Evolutionary conservation across 1,140 invertebrate species (phyloP).

Genomic region (Drosophila cardini): DNA sequence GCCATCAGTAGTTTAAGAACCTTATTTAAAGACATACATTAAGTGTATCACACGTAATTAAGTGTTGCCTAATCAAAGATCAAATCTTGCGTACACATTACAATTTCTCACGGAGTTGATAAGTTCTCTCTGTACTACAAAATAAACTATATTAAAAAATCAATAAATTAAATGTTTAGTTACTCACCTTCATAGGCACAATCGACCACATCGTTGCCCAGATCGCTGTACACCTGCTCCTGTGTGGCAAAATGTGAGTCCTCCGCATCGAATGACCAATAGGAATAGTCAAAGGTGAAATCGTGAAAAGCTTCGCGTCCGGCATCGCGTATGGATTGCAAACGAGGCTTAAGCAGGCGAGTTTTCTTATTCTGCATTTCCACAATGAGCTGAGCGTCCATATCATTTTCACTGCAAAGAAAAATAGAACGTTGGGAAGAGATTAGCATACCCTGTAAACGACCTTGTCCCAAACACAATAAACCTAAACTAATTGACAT

Average conservation of each 20-base stretch:
- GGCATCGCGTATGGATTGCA: constrained; percentile 84
- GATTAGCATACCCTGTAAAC: constrained; percentile 23
- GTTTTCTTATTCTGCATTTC: constrained; percentile 95
- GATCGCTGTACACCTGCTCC: constrained; percentile 94
- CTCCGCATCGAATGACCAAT: constrained; percentile 92
- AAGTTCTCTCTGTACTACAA: too few relatives aligned
- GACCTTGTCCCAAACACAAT: constrained; percentile 28
- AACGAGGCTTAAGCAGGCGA: constrained; percentile 91
- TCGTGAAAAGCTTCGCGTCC: constrained; percentile 91
- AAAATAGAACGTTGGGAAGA: constrained; percentile 11
- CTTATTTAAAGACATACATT: too few relatives aligned
- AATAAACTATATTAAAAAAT: too few relatives aligned
- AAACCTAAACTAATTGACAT: constrained; percentile 11
- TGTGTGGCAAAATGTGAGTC: constrained; percentile 91
- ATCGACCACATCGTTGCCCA: constrained; percentile 95
- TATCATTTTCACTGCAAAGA: constrained; percentile 89
- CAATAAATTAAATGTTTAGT: too few relatives aligned
- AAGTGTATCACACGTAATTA: not conserved
- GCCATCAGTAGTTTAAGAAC: not conserved
- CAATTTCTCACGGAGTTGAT: too few relatives aligned
- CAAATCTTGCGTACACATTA: not conserved
- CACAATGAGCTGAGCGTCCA: constrained; percentile 93
- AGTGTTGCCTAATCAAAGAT: not conserved
- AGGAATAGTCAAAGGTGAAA: constrained; percentile 97
- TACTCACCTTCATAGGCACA: constrained; percentile 92